A percentile compares a stretch with the other conserved stretches of the same genome.
Conservation (phyloP, 2,888 invertebrate genomes). For the Leucophenga maculata region DNA sequence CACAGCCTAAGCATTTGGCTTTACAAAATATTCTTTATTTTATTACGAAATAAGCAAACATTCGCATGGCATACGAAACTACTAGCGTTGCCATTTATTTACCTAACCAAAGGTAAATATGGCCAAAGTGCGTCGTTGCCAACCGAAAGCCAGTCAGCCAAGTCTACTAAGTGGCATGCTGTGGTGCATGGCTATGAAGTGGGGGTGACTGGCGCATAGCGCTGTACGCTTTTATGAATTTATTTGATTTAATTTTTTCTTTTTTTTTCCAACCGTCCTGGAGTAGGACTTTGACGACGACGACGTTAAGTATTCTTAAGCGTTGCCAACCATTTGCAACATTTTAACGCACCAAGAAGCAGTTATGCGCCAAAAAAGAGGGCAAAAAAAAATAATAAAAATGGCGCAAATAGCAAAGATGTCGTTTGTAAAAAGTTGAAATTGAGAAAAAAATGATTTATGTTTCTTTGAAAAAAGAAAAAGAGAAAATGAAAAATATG, state of each 20-base stretch:
- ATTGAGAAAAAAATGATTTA: slow-evolving; percentile 62
- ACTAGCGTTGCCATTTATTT: slow-evolving; percentile 46
- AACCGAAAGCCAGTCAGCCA: slow-evolving; percentile 17
- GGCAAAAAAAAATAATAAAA: slow-evolving; percentile 55
- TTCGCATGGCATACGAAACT: slow-evolving; percentile 1
- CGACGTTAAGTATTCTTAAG: slow-evolving; percentile 12
- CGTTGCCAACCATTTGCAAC: slow-evolving; percentile 12
- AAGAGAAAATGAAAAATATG: not conserved
- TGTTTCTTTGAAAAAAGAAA: slow-evolving; percentile 37
- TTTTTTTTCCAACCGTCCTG: not conserved
- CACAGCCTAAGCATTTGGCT: slow-evolving; percentile 18
- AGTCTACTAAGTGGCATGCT: not conserved
- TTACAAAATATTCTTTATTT: slow-evolving; percentile 30
- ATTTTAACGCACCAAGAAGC: slow-evolving; percentile 30
- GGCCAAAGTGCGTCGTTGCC: slow-evolving; percentile 23
- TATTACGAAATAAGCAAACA: slow-evolving; percentile 33
- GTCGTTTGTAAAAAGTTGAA: slow-evolving; percentile 9
- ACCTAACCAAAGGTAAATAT: slow-evolving; percentile 66
- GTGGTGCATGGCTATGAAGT: not conserved
- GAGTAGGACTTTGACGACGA: not conserved
- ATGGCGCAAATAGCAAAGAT: slow-evolving; percentile 51
- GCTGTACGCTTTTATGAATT: no score
- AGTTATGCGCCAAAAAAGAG: slow-evolving; percentile 36
- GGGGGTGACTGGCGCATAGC: not conserved
- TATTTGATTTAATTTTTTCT: slow-evolving; percentile 3